phyloP scores from a whole-genome alignment of 2,113 vertebrate genomes.

The Archocentrus centrarchus region DNA sequence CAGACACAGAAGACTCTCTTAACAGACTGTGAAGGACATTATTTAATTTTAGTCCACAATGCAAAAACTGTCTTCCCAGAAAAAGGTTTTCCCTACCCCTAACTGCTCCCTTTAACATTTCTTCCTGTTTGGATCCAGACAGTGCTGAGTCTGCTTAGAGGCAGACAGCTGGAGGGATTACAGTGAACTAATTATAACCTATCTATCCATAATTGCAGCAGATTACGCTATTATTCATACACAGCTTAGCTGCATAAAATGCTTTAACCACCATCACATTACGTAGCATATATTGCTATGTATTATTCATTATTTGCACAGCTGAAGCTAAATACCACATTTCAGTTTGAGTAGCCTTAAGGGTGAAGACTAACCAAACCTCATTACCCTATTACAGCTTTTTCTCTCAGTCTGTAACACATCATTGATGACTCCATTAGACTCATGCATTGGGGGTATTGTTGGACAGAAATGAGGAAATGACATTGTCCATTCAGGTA shows the following conservation, averaged over 20 bases:
- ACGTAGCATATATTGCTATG: conserved; percentile 36
- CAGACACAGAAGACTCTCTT: conserved; percentile 23
- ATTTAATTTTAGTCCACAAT: conserved; percentile 25
- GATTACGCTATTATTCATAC: conserved; percentile 66
- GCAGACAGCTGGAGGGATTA: conserved; percentile 67
- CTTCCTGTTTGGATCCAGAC: conserved; percentile 50
- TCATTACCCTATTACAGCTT: conserved; percentile 34
- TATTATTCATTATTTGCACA: conserved; percentile 61
- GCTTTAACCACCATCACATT: conserved; percentile 52
- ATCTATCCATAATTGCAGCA: conserved; percentile 68
- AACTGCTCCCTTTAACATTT: conserved; percentile 44
- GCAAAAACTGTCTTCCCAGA: conserved; percentile 24
- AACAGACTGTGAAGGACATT: conserved; percentile 42
- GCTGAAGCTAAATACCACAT: conserved; percentile 45
- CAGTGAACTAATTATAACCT: conserved; percentile 67
- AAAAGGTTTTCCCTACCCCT: conserved; percentile 23
- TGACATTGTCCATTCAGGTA: conserved; percentile 42
- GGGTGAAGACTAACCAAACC: conserved; percentile 33
- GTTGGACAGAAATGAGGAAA: conserved; percentile 52
- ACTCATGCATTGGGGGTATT: conserved; percentile 24
- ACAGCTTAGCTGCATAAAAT: conserved; percentile 53
- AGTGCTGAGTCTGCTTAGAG: conserved; percentile 43
- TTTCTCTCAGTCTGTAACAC: conserved; percentile 19
- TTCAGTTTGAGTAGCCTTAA: conserved; percentile 41
- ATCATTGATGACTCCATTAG: conserved; percentile 59